phyloP scores from a whole-genome alignment of 2,888 invertebrate genomes.

The Hylaea fasciaria region DNA sequence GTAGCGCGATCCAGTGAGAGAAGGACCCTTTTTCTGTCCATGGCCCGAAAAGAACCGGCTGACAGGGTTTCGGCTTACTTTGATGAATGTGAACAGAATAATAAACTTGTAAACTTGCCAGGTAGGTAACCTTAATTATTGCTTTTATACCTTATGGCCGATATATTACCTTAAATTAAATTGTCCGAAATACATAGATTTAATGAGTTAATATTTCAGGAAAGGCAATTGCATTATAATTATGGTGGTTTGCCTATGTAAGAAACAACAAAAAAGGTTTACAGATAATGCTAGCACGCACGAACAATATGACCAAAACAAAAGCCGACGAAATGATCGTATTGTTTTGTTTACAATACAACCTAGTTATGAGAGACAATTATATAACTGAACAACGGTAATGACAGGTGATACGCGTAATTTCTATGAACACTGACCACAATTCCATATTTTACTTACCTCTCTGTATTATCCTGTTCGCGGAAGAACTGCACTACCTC shows the following conservation, averaged over 20 bases:
- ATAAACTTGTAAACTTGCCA: slow-evolving; percentile 44
- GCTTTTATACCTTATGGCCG: slow-evolving; percentile 23
- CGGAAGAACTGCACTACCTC: slow-evolving; percentile 62
- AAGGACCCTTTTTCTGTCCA: slow-evolving; percentile 65
- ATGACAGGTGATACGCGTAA: slow-evolving; percentile 43
- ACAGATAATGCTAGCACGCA: slow-evolving; percentile 27
- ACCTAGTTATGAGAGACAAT: slow-evolving; percentile 4
- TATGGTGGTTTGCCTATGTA: too few species aligned
- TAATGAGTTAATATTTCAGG: too few species aligned
- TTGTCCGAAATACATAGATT: too few species aligned
- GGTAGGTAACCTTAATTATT: slow-evolving; percentile 30
- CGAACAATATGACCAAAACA: slow-evolving; percentile 58
- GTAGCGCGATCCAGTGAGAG: slow-evolving; percentile 49
- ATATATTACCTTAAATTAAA: background rate
- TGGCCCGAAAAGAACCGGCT: slow-evolving; percentile 74
- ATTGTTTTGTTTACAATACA: slow-evolving; percentile 66
- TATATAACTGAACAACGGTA: slow-evolving; percentile 17
- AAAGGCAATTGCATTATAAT: too few species aligned
- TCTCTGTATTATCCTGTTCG: slow-evolving; percentile 71
- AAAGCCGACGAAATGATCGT: slow-evolving; percentile 57
- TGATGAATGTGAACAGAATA: slow-evolving; percentile 59
- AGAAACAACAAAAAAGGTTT: background rate
- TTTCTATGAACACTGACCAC: slow-evolving; percentile 56
- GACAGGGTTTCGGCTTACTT: slow-evolving; percentile 54
- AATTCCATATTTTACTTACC: slow-evolving; percentile 70